phyloP scores from a whole-genome alignment of 2,888 invertebrate genomes.

The Polydrusus cervinus region DNA sequence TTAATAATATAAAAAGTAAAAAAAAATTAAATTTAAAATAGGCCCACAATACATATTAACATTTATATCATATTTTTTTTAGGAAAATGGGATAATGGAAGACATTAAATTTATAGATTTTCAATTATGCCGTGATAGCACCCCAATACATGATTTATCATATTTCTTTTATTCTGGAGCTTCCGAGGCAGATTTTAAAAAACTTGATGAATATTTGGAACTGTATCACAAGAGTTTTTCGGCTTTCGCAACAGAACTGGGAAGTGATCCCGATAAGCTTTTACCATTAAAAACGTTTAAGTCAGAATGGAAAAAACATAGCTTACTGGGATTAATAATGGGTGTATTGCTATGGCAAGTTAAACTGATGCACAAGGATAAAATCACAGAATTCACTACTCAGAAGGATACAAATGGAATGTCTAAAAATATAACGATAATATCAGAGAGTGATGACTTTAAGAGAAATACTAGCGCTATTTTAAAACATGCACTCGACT shows the following conservation, averaged over 20 bases:
- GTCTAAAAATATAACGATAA: too few species aligned
- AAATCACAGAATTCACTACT: not conserved
- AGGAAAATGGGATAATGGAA: constrained; percentile 50
- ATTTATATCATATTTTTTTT: too few species aligned
- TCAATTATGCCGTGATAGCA: constrained; percentile 49
- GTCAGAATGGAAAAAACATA: constrained; percentile 40
- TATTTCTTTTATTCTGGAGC: constrained; percentile 1
- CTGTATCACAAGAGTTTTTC: constrained; percentile 62
- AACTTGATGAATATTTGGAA: constrained; percentile 60
- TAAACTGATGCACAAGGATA: constrained; percentile 28
- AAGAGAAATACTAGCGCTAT: too few species aligned
- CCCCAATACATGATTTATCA: constrained; percentile 27
- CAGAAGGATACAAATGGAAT: too few species aligned
- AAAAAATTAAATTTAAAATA: too few species aligned
- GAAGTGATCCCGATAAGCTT: constrained; percentile 55
- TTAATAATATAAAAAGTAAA: too few species aligned
- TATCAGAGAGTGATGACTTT: too few species aligned
- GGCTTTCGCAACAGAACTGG: constrained; percentile 54
- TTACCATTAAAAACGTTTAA: constrained; percentile 35
- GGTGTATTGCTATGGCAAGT: constrained; percentile 35
- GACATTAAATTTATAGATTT: constrained; percentile 54
- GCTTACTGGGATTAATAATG: constrained; percentile 34
- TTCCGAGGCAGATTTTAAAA: constrained; percentile 46
- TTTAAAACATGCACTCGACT: too few species aligned
- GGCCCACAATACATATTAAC: too few species aligned